These are phyloP conservation scores for Dipodomys merriami DNA, from an alignment of 2,113 vertebrate species.

Conservation along the genomic window DNA sequence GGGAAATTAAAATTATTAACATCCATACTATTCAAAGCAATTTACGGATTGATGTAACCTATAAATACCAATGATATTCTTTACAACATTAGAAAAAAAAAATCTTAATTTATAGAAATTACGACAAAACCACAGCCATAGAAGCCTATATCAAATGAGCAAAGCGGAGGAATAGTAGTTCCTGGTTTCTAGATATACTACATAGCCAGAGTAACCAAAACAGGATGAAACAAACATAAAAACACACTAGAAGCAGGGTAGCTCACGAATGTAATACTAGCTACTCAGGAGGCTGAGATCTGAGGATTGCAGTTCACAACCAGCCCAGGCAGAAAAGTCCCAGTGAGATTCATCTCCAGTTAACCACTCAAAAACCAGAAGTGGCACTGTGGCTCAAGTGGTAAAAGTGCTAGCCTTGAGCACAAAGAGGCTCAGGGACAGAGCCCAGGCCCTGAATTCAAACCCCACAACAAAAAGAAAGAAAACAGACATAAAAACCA, in stretches of 20 bases:
- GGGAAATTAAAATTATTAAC: neutral
- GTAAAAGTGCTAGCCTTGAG: too few relatives aligned
- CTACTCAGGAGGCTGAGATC: too few relatives aligned
- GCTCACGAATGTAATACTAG: too few relatives aligned
- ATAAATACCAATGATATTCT: neutral
- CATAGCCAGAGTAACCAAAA: neutral
- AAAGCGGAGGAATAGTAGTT: neutral
- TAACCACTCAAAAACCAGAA: too few relatives aligned
- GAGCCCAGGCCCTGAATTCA: too few relatives aligned
- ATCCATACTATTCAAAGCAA: neutral
- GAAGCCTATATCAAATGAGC: neutral
- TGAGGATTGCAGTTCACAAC: too few relatives aligned
- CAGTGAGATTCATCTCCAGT: too few relatives aligned
- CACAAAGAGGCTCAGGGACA: too few relatives aligned
- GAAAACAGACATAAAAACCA: neutral
- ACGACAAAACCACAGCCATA: neutral
- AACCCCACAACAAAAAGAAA: too few relatives aligned
- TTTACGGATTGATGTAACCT: neutral
- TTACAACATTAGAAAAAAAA: neutral
- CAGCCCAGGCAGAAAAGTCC: too few relatives aligned
- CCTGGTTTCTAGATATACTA: neutral
- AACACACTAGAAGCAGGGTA: neutral
- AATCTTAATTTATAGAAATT: neutral
- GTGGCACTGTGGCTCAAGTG: too few relatives aligned
- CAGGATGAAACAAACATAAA: neutral